Conservation (phyloP, 1,140 invertebrate species). For the Drosophila malerkotliana region DNA sequence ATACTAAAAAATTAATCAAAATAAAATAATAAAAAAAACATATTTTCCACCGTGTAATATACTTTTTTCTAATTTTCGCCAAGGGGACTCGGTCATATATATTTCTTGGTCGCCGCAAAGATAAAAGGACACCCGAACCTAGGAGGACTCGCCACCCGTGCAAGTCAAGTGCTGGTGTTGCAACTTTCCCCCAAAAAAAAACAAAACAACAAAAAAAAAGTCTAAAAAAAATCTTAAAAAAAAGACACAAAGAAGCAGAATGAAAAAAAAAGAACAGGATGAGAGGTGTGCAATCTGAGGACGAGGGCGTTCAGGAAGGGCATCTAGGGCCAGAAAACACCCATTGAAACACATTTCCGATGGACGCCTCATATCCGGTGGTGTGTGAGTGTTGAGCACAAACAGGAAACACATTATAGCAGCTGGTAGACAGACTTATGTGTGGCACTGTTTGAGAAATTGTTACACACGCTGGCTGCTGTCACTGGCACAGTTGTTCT, state of each 20-base stretch:
- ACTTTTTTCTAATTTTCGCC: conserved; percentile 57
- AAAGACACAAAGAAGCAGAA: not conserved
- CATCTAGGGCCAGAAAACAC: conserved; percentile 25
- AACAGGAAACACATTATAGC: conserved; percentile 82
- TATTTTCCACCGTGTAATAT: not conserved
- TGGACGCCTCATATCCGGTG: conserved; percentile 71
- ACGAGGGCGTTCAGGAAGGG: conserved; percentile 7
- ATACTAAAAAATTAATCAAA: no score
- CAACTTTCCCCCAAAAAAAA: conserved; percentile 56
- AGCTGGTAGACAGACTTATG: conserved; percentile 81
- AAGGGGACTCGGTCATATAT: conserved; percentile 65
- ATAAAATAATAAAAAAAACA: not conserved
- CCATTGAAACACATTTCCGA: conserved; percentile 51
- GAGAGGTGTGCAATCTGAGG: conserved; percentile 2
- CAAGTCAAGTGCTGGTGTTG: conserved; percentile 51
- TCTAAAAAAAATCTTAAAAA: conserved; percentile 18
- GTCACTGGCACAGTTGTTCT: conserved; percentile 58
- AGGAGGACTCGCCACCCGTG: conserved; percentile 28
- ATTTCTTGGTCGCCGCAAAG: conserved; percentile 72
- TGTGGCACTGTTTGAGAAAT: conserved; percentile 81
- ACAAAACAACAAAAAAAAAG: conserved; percentile 31
- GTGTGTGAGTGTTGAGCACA: conserved; percentile 75
- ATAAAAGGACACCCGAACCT: conserved; percentile 50
- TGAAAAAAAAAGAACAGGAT: conserved; percentile 10
- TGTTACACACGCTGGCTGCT: conserved; percentile 64